Evolutionary conservation across 2,797 vertebrate species (phyloP).

Genomic region (Myoxocephalus aenaeus): DNA sequence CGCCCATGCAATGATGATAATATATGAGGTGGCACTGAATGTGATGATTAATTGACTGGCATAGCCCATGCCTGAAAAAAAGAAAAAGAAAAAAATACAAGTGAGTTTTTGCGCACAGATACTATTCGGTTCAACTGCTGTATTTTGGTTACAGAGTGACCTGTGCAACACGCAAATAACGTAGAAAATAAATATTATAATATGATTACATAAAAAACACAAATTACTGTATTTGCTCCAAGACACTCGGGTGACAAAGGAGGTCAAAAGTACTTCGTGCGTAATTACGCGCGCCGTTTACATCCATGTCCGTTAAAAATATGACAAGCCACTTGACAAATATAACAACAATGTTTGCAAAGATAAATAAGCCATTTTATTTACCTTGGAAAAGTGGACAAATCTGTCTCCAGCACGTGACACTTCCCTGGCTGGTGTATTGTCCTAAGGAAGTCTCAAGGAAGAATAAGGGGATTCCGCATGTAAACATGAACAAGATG

Average conservation of each 20-base stretch:
- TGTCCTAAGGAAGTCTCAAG: slow-evolving; percentile 82
- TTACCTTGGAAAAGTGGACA: slow-evolving; percentile 83
- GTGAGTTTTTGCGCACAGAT: background rate
- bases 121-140: background rate
- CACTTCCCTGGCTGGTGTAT: slow-evolving; percentile 82
- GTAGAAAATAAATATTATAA: background rate
- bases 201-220: background rate
- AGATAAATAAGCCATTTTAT: background rate
- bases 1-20: slow-evolving; percentile 72
- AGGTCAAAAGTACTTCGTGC: background rate
- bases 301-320: background rate
- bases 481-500: slow-evolving; percentile 80
- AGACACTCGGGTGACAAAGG: background rate
- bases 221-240: background rate
- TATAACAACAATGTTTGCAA: background rate
- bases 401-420: slow-evolving; percentile 83
- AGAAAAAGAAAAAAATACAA: background rate
- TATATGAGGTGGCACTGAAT: slow-evolving; percentile 70
- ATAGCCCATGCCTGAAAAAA: slow-evolving; percentile 67
- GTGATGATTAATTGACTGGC: slow-evolving; percentile 74
- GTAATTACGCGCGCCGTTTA: slow-evolving; percentile 13
- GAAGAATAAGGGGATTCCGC: slow-evolving; percentile 83
- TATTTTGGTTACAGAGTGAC: background rate
- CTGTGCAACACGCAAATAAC: background rate
- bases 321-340: background rate